A percentile compares a stretch with the other conserved stretches of the same genome.
These are phyloP conservation scores for Phalloptychus januarius DNA, from an alignment of 2,797 vertebrate species.

Conservation along the genomic window DNA sequence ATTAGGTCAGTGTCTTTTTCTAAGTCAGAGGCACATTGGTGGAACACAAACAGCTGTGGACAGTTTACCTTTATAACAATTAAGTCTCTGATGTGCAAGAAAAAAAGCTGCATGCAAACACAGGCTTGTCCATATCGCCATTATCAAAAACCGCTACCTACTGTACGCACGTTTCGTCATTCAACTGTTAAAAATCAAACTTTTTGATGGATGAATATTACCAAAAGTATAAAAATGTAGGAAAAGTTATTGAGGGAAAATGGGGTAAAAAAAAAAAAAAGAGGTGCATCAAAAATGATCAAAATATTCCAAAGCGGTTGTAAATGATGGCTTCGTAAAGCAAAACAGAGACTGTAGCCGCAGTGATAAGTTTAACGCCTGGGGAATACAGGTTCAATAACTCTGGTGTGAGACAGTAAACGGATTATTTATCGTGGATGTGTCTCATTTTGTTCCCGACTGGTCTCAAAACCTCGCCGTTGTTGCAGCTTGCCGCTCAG, in stretches of 20 bases:
- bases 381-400: constrained; percentile 11
- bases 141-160: too few species aligned
- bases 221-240: not conserved
- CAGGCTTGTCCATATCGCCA: too few species aligned
- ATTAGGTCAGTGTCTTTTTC: not conserved
- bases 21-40: not conserved
- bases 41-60: not conserved
- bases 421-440: constrained; percentile 6
- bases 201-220: not conserved
- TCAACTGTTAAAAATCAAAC: not conserved
- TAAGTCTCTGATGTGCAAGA: not conserved
- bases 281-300: not conserved
- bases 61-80: not conserved
- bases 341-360: not conserved
- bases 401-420: constrained; percentile 6
- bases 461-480: not conserved
- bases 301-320: not conserved
- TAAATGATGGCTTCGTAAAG: not conserved
- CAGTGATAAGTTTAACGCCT: constrained; percentile 1
- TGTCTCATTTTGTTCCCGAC: not conserved
- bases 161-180: not conserved
- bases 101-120: not conserved
- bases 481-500: not conserved
- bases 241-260: not conserved
- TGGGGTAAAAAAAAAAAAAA: not conserved